Evolutionary conservation across 2,113 vertebrate genomes (phyloP), one percentile per base, ranked within the genome.

Genomic region (Daboia siamensis): DNA sequence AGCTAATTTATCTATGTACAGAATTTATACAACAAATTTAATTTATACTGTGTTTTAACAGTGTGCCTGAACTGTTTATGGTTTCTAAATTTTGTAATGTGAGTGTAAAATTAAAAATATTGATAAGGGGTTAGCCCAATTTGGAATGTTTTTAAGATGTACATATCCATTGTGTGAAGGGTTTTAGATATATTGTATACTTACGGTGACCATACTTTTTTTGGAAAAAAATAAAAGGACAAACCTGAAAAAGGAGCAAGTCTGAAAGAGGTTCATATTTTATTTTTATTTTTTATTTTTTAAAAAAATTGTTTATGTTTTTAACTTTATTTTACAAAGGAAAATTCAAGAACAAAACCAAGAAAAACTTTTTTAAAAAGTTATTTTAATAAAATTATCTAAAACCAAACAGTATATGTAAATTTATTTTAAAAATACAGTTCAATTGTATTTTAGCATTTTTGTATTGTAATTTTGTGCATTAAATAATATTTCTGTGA

Each of bases 21-120:
- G 95, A 96, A 96, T 97, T 97, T 97, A 93, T 97, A 97, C 97
- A 95, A 95, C 95, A 84, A 55, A 91, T 95, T 93, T 97, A 97
- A 97, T 96, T 97, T 97, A 97, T 97, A 97, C 97, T 97, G 97
- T 97, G 97, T 97, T 97, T 97, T 97, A 97, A 97, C 97, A 97
- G 97, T 97, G 96, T 97, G 97, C 97, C 96, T 97, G 97, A 96
- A 96, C 95, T 97, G 97, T 97, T 95, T 96, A 96, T 97, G 94
- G 95, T 97, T 97, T 97, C 95, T 97, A 97, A 95, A 97, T 97
- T 97, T 97, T 97, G 97, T 97, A 97, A 97, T 95, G 97, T 97
- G 96, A 93, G 95, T 97, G 96, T 97, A 96, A 94, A 94, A 96
- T 95, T 80, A 91, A 90, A 92, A 93, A 90, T 57, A 89, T 33